A percentile compares a stretch with the other conserved stretches of the same genome.
Evolutionary conservation across 2,888 invertebrate species (phyloP).

Genomic region (Alentia gelatinosa): DNA sequence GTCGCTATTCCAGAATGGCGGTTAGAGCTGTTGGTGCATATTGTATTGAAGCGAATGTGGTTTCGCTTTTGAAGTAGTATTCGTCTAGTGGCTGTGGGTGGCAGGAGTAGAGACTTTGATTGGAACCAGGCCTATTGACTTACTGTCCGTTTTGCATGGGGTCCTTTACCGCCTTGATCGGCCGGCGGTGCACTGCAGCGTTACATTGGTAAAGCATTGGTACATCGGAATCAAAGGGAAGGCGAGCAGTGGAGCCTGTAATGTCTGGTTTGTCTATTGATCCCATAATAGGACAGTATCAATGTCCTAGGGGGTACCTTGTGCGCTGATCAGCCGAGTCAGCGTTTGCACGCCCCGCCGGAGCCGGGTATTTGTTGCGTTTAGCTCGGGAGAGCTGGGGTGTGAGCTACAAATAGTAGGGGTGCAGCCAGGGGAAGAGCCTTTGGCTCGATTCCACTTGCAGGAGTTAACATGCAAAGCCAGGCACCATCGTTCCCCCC

Average conservation of each 20-base stretch:
- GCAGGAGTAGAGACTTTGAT: background rate
- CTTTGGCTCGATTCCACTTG: constrained; percentile 40
- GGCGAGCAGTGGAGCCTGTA: constrained; percentile 36
- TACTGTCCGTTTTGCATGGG: background rate
- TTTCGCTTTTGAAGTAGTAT: no score
- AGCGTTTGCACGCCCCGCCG: background rate
- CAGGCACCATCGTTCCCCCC: no score
- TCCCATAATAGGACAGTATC: constrained; percentile 33
- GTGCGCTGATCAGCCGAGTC: constrained; percentile 12
- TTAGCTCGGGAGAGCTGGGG: background rate
- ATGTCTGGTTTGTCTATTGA: constrained; percentile 53
- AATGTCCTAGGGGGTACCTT: background rate
- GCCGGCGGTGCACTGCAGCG: background rate
- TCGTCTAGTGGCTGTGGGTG: no score
- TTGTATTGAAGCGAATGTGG: no score
- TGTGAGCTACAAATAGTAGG: constrained; percentile 42
- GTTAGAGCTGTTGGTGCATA: no score
- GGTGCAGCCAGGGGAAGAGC: background rate
- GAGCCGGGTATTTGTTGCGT: constrained; percentile 23
- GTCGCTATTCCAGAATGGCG: no score
- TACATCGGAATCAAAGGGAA: constrained; percentile 43
- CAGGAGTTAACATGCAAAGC: constrained; percentile 27
- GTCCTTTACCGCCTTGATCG: background rate
- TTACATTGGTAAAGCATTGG: constrained; percentile 22
- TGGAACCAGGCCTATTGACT: constrained; percentile 7